phyloP scores from a whole-genome alignment of 2,113 vertebrate genomes.

The Pteruthius melanotis region DNA sequence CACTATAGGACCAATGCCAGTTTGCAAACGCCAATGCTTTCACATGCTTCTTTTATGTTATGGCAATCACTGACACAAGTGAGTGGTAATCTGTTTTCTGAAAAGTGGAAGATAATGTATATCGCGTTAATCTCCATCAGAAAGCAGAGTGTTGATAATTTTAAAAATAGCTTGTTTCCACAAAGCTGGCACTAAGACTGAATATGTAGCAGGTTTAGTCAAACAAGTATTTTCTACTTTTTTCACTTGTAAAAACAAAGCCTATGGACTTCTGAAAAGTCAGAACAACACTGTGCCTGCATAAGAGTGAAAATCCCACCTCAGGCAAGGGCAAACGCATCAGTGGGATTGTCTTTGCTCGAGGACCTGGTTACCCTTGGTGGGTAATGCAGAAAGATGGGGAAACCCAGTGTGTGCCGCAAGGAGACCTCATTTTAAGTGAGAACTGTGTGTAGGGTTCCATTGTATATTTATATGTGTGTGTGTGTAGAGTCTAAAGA shows the following conservation, averaged over 20 bases:
- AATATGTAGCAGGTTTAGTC: not conserved
- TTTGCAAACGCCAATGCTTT: rapidly evolving
- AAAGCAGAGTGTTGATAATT: not conserved
- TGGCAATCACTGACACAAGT: not conserved
- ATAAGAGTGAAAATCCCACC: not conserved
- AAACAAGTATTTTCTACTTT: not conserved
- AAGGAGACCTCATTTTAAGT: too few species aligned
- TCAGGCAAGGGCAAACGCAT: too few species aligned
- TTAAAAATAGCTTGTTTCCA: not conserved
- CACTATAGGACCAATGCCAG: not conserved
- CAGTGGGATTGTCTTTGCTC: too few species aligned
- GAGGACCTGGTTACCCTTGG: too few species aligned
- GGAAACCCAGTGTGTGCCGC: too few species aligned
- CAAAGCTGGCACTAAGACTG: not conserved
- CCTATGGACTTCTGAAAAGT: not conserved
- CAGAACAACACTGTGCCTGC: not conserved
- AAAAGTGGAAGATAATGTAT: not conserved
- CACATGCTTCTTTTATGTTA: not conserved
- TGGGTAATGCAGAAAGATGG: too few species aligned
- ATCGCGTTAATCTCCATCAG: not conserved
- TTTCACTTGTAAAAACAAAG: not conserved
- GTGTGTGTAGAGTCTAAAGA: too few species aligned
- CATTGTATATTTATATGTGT: too few species aligned
- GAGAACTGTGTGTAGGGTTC: too few species aligned
- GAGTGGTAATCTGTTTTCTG: not conserved